Percentiles rank a stretch among this genome's conserved stretches.
phyloP scores from a whole-genome alignment of 1,140 invertebrate species.

The Listronotus bonariensis region DNA sequence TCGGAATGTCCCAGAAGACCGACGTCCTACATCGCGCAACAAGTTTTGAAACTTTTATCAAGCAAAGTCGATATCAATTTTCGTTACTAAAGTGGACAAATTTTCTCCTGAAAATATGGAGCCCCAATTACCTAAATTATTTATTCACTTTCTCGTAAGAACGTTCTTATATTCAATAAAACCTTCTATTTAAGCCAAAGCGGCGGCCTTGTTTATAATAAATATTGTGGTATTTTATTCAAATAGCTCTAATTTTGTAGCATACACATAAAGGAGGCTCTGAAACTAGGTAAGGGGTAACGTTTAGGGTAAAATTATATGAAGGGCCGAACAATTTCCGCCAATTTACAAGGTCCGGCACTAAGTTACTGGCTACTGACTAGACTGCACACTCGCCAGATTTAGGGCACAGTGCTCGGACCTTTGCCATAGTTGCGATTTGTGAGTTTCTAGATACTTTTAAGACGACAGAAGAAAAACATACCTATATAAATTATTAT shows the following conservation, averaged over 20 bases:
- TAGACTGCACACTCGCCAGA: constrained; percentile 55
- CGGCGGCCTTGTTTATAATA: not conserved
- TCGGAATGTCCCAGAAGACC: too few relatives aligned
- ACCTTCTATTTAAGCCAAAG: not conserved
- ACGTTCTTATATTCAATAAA: not conserved
- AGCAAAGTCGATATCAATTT: too few relatives aligned
- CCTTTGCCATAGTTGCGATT: constrained; percentile 10
- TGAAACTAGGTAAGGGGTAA: too few relatives aligned
- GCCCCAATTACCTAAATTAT: not conserved
- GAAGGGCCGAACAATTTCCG: not conserved
- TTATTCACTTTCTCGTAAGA: not conserved
- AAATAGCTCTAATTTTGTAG: too few relatives aligned
- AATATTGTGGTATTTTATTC: too few relatives aligned
- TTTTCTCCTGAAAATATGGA: too few relatives aligned
- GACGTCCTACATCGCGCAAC: too few relatives aligned
- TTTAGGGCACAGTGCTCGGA: constrained; percentile 47
- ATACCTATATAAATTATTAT: too few relatives aligned
- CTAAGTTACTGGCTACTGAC: constrained; percentile 48
- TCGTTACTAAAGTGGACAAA: too few relatives aligned
- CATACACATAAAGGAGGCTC: too few relatives aligned
- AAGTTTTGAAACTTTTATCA: too few relatives aligned
- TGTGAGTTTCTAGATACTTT: not conserved
- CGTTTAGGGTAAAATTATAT: too few relatives aligned
- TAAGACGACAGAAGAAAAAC: not conserved
- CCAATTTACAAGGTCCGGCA: constrained; percentile 37